Percentiles rank a stretch among this genome's conserved stretches.
Evolutionary conservation across 2,888 invertebrate genomes (phyloP).

Genomic region (Thymelicus sylvestris): DNA sequence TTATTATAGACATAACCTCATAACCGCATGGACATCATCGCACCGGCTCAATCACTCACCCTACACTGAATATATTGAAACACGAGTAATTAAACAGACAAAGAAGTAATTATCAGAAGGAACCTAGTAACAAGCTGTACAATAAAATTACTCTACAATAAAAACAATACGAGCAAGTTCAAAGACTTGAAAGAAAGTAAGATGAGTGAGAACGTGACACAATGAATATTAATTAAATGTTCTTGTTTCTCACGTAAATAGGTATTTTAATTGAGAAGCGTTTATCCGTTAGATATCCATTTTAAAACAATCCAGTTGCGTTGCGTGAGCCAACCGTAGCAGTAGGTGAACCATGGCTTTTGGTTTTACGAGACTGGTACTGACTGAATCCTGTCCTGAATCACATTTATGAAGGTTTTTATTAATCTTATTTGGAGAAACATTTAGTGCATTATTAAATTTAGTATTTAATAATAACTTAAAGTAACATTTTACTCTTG

Average conservation of each 20-base stretch:
- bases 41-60: no score
- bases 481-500: no score
- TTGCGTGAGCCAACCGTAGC: conserved; percentile 17
- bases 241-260: conserved; percentile 25
- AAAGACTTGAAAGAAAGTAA: conserved; percentile 5
- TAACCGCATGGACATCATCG: no score
- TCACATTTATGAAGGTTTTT: no score
- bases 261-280: conserved; percentile 33
- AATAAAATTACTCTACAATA: neutral
- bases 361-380: neutral
- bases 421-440: no score
- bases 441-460: no score
- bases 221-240: conserved; percentile 19
- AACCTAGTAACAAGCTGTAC: neutral
- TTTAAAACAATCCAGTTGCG: conserved; percentile 18
- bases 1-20: no score
- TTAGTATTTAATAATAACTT: no score
- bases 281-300: conserved; percentile 34
- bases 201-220: conserved; percentile 16
- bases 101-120: no score
- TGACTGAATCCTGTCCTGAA: no score
- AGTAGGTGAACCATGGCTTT: conserved; percentile 10
- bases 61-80: no score
- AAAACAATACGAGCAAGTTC: neutral
- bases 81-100: no score